Evolutionary conservation across 1,140 invertebrate species (phyloP), one percentile per base, ranked within the genome.

Genomic region (Octopus sinensis): DNA sequence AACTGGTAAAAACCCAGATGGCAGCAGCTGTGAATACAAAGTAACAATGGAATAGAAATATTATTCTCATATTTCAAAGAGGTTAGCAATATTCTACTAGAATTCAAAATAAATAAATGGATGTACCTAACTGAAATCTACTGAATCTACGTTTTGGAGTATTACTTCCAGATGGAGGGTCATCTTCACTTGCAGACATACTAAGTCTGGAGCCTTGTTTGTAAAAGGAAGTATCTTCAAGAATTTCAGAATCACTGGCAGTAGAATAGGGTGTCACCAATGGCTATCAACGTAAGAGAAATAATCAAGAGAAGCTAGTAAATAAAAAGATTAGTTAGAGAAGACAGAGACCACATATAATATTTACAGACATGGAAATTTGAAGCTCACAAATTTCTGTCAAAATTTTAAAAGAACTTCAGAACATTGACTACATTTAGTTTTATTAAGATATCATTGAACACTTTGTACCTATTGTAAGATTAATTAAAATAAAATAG

Each of bases 191-290:
- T 6, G 84, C 86, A 9, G 86, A 87, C 43, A 89, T 88, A 82
- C 88, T 89, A 7, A 87, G 84, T 13, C 88, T 80, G 4, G 87
- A 88, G 79, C 88, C 87, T 53, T 86, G 84, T 56, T 86, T 86
- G 13, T 83, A 82, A 53, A 83, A 83, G 13, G 79, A 79, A 13
- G 83, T 56, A 54, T 90, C 89, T 54, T 90, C 89, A 10, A 89
- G 79, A 5, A 88, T 80, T 80, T 90, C 89, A 6, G 89, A 88
- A 80, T 90, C 89, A 85, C 89, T 90, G 9, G 87, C 88, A 9
- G 88, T 85, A 81, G 86, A 83, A 68, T 84, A 81, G 13, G 83
- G 86, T 71, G 86, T 81, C 79, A 87, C 84, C 71, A 87, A 79
- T 5, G 85, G 85, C 87, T 85, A 77, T 23, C 83, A 77, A 6